A percentile compares a stretch with the other conserved stretches of the same genome.
These are phyloP conservation scores for Tethya wilhelma DNA, from an alignment of 37 sponge, comb jelly and placozoan genomes.

Conservation along the genomic window DNA sequence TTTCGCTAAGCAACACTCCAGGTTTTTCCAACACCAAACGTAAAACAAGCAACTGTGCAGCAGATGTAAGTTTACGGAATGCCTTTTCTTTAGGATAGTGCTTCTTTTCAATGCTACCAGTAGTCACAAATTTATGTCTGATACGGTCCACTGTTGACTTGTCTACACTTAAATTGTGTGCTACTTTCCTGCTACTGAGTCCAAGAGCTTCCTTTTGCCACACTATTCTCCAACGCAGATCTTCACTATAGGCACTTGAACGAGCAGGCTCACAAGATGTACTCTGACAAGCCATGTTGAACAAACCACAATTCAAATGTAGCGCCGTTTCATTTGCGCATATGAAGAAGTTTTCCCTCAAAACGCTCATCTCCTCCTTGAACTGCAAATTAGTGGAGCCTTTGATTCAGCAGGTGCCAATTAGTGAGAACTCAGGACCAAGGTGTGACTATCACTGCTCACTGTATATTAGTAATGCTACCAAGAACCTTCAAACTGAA, in stretches of 20 bases:
- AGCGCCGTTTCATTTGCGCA: too few species aligned
- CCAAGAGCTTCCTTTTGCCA: conserved; percentile 34
- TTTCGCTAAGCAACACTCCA: conserved; percentile 23
- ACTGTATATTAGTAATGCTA: too few species aligned
- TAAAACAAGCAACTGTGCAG: conserved; percentile 20
- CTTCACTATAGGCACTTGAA: conserved; percentile 30
- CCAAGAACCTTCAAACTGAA: too few species aligned
- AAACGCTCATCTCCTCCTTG: too few species aligned
- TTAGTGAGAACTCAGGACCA: too few species aligned
- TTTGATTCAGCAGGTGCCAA: too few species aligned
- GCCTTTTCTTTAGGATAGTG: conserved; percentile 3
- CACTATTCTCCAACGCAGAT: too few species aligned
- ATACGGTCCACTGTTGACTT: conserved; percentile 11
- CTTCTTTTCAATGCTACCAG: conserved; percentile 16
- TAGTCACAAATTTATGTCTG: background rate
- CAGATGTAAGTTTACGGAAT: background rate
- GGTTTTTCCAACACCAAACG: conserved; percentile 13
- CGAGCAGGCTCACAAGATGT: background rate
- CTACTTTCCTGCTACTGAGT: background rate
- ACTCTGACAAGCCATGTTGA: background rate
- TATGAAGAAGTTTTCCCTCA: too few species aligned
- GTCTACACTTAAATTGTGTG: conserved; percentile 26
- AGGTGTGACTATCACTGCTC: too few species aligned
- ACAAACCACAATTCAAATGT: too few species aligned
- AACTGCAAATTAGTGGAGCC: too few species aligned